Base-by-base conservation (phyloP, 2,888 invertebrate genomes). In the Epinotia nisella region DNA sequence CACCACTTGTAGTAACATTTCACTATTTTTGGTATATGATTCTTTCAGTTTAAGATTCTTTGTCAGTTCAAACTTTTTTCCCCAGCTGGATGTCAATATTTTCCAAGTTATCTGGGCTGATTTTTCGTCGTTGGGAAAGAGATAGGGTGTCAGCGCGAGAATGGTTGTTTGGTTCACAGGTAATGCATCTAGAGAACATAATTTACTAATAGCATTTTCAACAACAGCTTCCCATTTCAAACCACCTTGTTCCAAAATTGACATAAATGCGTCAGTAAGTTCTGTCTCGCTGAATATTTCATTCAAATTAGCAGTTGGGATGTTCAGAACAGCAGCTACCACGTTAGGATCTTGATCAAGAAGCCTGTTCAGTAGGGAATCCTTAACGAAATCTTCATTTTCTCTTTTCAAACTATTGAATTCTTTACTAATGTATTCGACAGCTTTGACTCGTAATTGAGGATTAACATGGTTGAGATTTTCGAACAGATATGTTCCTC, bases 401-500 rank as follows among this genome's bases (percentile, higher is more conserved):
- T 94, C 93, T 0, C 92, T 85, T 79, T 90, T 92, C 21, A 95
- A 84, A 21, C 85, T 78, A 11, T 90, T 79, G 77, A 93, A 94
- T 76, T 95, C 94, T 74, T 94, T 91, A 0, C 95, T 87, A 11
- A 98, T 88, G 76, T 95, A 95, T 77, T 95, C 92, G 0, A 98
- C 91, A 0, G 97, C 97, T 80, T 95, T 91, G 2, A 95, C 88
- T 76, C 98, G 94, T 68, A 96, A 92, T 61, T 94, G 88, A 0
- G 95, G 86, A 79, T 95, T 96, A 0, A 95, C 91, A 85, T 98
- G 97, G 80, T 97, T 96, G 0, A 98, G 87, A 77, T 96, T 96
- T 82, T 96, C 95, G 79, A 96, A 95, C 0, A 96, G 90, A 68
- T 94, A 92, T 51, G 90, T 92, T 0, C 91, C 91, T 62, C 93